A percentile compares a stretch with the other conserved stretches of the same genome.
Conservation (phyloP, 1,140 invertebrate species). For the Periplaneta americana region DNA sequence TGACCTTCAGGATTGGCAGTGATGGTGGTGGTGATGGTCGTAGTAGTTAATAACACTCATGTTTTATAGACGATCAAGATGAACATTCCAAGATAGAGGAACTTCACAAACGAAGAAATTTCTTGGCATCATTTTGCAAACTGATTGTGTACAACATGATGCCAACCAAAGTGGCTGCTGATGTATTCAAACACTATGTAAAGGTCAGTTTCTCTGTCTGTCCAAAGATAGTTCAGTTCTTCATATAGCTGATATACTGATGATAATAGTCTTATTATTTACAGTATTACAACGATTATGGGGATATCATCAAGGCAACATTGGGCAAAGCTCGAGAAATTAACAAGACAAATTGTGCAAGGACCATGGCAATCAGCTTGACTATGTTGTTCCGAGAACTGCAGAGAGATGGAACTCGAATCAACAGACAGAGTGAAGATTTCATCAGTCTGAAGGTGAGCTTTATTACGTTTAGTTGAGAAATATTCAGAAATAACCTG, state of each 20-base stretch:
- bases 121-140: slow-evolving; percentile 95
- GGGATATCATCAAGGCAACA: slow-evolving; percentile 98
- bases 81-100: slow-evolving; percentile 94
- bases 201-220: too few relatives aligned
- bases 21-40: not conserved
- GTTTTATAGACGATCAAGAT: slow-evolving; percentile 65
- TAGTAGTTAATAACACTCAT: not conserved
- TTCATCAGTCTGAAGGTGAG: slow-evolving; percentile 78
- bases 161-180: slow-evolving; percentile 83
- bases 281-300: slow-evolving; percentile 97
- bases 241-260: slow-evolving; percentile 6
- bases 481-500: too few relatives aligned
- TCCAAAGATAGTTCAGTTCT: too few relatives aligned
- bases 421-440: slow-evolving; percentile 68
- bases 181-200: slow-evolving; percentile 96
- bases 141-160: slow-evolving; percentile 96
- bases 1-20: not conserved
- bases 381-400: slow-evolving; percentile 78
- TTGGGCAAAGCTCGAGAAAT: slow-evolving; percentile 95
- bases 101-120: slow-evolving; percentile 91
- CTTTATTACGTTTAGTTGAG: too few relatives aligned
- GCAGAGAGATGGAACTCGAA: slow-evolving; percentile 47
- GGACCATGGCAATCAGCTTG: slow-evolving; percentile 90
- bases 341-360: slow-evolving; percentile 93
- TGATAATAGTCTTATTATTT: slow-evolving; percentile 13